phyloP scores from a whole-genome alignment of 2,888 invertebrate species.

The Dorcus hopei region DNA sequence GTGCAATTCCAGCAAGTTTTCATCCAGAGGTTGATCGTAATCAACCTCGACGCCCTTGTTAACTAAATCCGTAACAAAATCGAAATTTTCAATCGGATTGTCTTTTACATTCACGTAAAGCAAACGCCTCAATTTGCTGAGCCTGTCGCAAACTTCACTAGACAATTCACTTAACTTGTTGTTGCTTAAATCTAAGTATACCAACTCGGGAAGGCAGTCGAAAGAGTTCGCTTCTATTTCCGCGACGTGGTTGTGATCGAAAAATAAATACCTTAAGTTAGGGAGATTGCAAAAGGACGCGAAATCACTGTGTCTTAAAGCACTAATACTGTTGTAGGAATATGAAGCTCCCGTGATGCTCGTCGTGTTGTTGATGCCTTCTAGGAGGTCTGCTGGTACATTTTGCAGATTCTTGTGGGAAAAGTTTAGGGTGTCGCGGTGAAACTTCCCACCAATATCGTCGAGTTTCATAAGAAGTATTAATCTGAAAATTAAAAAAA shows the following conservation, averaged over 20 bases:
- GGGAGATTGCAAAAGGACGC: conserved; percentile 5
- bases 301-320: conserved; percentile 6
- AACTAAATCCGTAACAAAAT: conserved; percentile 6
- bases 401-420: background rate
- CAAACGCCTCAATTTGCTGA: conserved; percentile 2
- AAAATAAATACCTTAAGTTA: conserved; percentile 13
- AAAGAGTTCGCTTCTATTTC: conserved; percentile 6
- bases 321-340: conserved; percentile 10
- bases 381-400: background rate
- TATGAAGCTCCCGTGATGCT: conserved; percentile 10
- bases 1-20: conserved; percentile 4
- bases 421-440: background rate
- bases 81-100: conserved; percentile 12
- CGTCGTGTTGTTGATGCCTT: background rate
- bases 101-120: conserved; percentile 10
- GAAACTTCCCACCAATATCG: background rate
- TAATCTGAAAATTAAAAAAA: no score
- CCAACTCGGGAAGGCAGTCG: conserved; percentile 5
- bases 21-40: conserved; percentile 3
- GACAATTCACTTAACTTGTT: conserved; percentile 7
- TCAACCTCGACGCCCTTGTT: conserved; percentile 10
- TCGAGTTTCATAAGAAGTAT: no score
- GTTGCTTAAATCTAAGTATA: conserved; percentile 9
- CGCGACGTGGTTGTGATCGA: conserved; percentile 13
- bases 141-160: conserved; percentile 3